phyloP scores from a whole-genome alignment of 2,113 vertebrate species.

The Mugil cephalus region DNA sequence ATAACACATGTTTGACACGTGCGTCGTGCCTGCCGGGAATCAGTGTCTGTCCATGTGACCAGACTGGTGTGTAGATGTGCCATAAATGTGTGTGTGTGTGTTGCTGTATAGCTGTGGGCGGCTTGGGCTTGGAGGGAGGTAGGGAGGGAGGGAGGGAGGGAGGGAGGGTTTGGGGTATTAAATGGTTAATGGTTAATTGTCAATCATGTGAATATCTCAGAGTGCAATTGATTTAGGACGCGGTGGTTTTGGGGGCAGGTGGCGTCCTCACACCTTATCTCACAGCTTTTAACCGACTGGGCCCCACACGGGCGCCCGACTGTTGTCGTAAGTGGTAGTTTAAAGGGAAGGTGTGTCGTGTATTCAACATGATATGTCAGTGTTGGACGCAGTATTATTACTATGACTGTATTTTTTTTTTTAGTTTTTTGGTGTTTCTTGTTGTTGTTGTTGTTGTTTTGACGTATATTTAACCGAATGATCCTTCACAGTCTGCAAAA shows the following conservation, averaged over 20 bases:
- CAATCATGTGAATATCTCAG: conserved; percentile 55
- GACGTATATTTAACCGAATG: not conserved
- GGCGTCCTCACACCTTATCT: conserved; percentile 35
- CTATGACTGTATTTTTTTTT: conserved; percentile 7
- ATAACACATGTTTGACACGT: conserved; percentile 43
- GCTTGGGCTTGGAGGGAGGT: too few species aligned
- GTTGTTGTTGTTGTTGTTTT: not conserved
- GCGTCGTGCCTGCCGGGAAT: conserved; percentile 58
- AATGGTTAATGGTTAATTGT: conserved; percentile 57
- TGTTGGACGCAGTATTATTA: conserved; percentile 15
- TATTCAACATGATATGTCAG: not conserved
- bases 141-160: too few species aligned
- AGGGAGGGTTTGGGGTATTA: conserved; percentile 19
- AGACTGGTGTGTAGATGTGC: conserved; percentile 37
- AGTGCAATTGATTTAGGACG: conserved; percentile 58
- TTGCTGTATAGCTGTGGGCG: conserved; percentile 15
- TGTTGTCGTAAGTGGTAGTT: conserved; percentile 34
- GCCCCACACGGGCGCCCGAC: conserved; percentile 25
- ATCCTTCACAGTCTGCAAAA: conserved; percentile 25
- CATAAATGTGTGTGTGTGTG: conserved; percentile 9
- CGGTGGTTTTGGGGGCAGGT: conserved; percentile 33
- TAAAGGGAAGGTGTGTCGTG: not conserved
- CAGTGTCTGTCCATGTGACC: conserved; percentile 45
- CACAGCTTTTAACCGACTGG: conserved; percentile 68
- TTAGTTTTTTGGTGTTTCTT: too few species aligned